Percentiles rank a stretch among this genome's conserved stretches.
Evolutionary conservation across 2,888 invertebrate species (phyloP).

Genomic region (Epistrophe eligans): DNA sequence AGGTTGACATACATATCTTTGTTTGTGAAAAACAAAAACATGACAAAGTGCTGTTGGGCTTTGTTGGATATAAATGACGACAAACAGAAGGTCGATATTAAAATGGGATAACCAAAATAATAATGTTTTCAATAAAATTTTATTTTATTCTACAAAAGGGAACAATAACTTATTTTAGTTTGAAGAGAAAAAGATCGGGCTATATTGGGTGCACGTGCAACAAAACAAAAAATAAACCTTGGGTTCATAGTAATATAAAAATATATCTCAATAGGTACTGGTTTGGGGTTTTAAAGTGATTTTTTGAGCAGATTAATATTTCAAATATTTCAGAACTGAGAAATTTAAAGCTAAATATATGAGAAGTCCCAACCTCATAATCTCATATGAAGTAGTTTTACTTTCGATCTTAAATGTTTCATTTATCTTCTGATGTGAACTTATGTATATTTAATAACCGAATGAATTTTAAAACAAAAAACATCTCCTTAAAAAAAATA

Average conservation of each 20-base stretch:
- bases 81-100: not conserved
- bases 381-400: too few relatives aligned
- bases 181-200: not conserved
- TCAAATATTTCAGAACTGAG: too few relatives aligned
- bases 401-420: too few relatives aligned
- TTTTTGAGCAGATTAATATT: too few relatives aligned
- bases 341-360: too few relatives aligned
- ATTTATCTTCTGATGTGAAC: too few relatives aligned
- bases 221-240: too few relatives aligned
- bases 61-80: not conserved
- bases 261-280: too few relatives aligned
- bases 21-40: not conserved
- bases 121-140: not conserved
- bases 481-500: not conserved
- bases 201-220: not conserved
- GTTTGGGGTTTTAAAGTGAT: too few relatives aligned
- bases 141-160: not conserved
- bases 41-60: not conserved
- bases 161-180: not conserved
- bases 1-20: too few relatives aligned
- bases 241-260: too few relatives aligned
- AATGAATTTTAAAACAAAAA: not conserved
- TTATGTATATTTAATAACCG: not conserved
- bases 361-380: too few relatives aligned
- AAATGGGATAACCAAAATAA: not conserved